These are phyloP conservation scores for Aphyosemion australe DNA, from an alignment of 2,113 vertebrate genomes.

Conservation along the genomic window DNA sequence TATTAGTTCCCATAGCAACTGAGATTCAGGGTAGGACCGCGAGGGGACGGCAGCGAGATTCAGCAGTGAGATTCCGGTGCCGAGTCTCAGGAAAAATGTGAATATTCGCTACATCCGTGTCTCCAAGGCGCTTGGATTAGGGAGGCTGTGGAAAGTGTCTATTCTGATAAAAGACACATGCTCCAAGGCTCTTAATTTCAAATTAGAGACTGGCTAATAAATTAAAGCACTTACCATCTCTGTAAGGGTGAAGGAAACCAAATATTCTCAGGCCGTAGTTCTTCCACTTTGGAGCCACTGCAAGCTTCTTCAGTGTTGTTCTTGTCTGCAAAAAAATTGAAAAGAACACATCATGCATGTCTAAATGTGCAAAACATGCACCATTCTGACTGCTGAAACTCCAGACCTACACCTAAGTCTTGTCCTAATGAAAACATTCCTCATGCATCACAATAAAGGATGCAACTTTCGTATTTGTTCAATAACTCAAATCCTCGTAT, in stretches of 20 bases:
- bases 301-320: constrained; percentile 92
- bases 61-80: constrained; percentile 35
- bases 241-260: constrained; percentile 94
- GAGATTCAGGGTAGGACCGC: constrained; percentile 10
- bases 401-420: too few relatives aligned
- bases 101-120: constrained; percentile 47
- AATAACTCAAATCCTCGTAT: too few relatives aligned
- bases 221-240: constrained; percentile 86
- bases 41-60: constrained; percentile 37
- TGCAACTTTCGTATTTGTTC: too few relatives aligned
- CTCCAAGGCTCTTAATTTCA: constrained; percentile 19
- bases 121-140: constrained; percentile 39
- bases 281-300: constrained; percentile 98
- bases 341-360: neutral
- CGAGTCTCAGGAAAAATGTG: constrained; percentile 49
- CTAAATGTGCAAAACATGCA: neutral
- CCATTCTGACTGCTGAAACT: too few relatives aligned
- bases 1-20: constrained; percentile 63
- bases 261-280: constrained; percentile 97
- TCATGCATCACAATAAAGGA: neutral
- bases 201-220: constrained; percentile 16
- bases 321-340: constrained; percentile 78
- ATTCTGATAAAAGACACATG: constrained; percentile 35
- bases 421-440: neutral
- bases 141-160: constrained; percentile 36